Evolutionary conservation across 2,113 vertebrate species (phyloP).

Genomic region (Lipophrys pholis): DNA sequence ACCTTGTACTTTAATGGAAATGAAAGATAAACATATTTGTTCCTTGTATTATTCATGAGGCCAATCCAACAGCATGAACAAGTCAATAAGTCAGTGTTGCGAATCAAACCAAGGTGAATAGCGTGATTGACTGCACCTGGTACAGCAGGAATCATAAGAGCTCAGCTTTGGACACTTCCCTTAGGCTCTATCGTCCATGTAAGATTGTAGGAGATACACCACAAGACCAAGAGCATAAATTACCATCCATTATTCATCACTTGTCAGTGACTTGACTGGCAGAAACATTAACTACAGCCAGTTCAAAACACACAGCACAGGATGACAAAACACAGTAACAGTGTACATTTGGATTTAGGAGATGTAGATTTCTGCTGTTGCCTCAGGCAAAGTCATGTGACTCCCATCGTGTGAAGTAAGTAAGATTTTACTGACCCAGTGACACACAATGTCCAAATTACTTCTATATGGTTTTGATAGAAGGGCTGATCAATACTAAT

Average conservation of each 20-base stretch:
- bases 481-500: conserved; percentile 29
- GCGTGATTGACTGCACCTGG: conserved; percentile 62
- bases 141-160: conserved; percentile 58
- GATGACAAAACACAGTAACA: conserved; percentile 24
- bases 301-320: conserved; percentile 53
- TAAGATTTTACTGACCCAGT: conserved; percentile 6
- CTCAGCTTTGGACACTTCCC: conserved; percentile 57
- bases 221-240: conserved; percentile 60
- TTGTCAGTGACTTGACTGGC: conserved; percentile 66
- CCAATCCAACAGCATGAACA: conserved; percentile 57
- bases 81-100: conserved; percentile 69
- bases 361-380: conserved; percentile 1
- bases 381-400: conserved; percentile 18
- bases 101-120: conserved; percentile 73
- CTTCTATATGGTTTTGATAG: conserved; percentile 20
- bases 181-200: conserved; percentile 51
- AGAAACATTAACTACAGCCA: conserved; percentile 61
- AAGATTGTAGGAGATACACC: conserved; percentile 54
- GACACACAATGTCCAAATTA: conserved; percentile 1
- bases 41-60: conserved; percentile 71
- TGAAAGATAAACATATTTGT: conserved; percentile 71
- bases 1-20: conserved; percentile 66
- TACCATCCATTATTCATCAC: conserved; percentile 72
- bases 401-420: conserved; percentile 1
- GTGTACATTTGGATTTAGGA: conserved; percentile 31